Percentiles rank a stretch among this genome's conserved stretches.
Conservation (phyloP, 2,888 invertebrate genomes). For the Andricus quercusramuli region DNA sequence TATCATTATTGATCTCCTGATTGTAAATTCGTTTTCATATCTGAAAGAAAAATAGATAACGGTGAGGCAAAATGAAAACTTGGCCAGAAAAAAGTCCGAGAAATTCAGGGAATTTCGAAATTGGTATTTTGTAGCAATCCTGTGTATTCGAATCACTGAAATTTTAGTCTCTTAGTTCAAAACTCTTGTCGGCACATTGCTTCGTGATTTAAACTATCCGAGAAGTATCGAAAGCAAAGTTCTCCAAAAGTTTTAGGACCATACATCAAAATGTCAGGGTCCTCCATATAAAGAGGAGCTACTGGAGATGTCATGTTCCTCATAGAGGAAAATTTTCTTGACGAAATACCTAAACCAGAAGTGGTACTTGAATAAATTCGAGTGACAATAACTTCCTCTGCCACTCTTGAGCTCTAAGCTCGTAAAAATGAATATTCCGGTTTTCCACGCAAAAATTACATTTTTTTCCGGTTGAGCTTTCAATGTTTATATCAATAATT, state of each 20-base stretch:
- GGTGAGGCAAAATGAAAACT: too few relatives aligned
- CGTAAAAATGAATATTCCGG: too few relatives aligned
- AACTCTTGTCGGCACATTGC: not conserved
- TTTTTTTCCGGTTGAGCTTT: too few relatives aligned
- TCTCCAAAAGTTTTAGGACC: not conserved
- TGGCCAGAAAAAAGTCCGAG: too few relatives aligned
- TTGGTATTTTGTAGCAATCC: too few relatives aligned
- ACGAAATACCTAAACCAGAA: slow-evolving; percentile 17
- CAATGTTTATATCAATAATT: too few relatives aligned
- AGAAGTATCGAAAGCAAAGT: not conserved
- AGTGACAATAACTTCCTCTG: slow-evolving; percentile 36
- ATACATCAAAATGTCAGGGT: not conserved
- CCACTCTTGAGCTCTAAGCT: not conserved
- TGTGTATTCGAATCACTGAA: not conserved
- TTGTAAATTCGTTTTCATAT: too few relatives aligned
- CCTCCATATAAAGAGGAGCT: not conserved
- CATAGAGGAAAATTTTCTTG: not conserved
- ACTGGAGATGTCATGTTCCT: slow-evolving; percentile 7
- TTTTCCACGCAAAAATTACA: too few relatives aligned
- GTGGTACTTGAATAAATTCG: slow-evolving; percentile 44
- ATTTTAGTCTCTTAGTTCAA: not conserved
- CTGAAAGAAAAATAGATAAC: too few relatives aligned
- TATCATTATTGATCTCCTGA: too few relatives aligned
- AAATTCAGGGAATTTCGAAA: too few relatives aligned
- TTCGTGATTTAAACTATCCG: not conserved